A percentile compares a stretch with the other conserved stretches of the same genome.
phyloP scores from a whole-genome alignment of 2,888 invertebrate species.

The Schizaphis graminum region DNA sequence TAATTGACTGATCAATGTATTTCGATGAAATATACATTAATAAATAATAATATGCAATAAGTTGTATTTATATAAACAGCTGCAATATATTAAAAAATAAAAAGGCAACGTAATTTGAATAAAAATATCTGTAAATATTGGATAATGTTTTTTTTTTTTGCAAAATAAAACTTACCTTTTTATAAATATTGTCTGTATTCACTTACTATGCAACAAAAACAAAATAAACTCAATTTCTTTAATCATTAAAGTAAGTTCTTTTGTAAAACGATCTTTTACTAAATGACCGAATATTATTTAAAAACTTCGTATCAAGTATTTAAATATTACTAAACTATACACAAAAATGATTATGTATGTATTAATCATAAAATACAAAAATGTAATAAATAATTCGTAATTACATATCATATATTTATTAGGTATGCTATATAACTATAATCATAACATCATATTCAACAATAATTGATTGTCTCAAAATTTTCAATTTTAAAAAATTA shows the following conservation, averaged over 20 bases:
- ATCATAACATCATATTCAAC: too few species aligned
- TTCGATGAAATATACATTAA: not conserved
- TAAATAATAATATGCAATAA: too few species aligned
- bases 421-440: too few species aligned
- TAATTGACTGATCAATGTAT: not conserved
- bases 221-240: not conserved
- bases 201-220: not conserved
- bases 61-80: not conserved
- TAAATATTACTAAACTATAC: not conserved
- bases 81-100: slow-evolving; percentile 4
- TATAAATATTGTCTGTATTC: not conserved
- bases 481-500: not conserved
- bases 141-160: not conserved
- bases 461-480: not conserved
- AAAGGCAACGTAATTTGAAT: not conserved
- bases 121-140: not conserved
- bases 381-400: not conserved
- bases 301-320: not conserved
- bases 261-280: not conserved
- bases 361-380: not conserved
- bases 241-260: not conserved
- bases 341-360: not conserved
- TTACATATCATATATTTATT: not conserved
- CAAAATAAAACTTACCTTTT: not conserved
- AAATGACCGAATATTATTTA: not conserved